A percentile compares a stretch with the other conserved stretches of the same genome.
Conservation (phyloP, 53 echinoderm and acorn worm species). For the Actinopyga echinites region DNA sequence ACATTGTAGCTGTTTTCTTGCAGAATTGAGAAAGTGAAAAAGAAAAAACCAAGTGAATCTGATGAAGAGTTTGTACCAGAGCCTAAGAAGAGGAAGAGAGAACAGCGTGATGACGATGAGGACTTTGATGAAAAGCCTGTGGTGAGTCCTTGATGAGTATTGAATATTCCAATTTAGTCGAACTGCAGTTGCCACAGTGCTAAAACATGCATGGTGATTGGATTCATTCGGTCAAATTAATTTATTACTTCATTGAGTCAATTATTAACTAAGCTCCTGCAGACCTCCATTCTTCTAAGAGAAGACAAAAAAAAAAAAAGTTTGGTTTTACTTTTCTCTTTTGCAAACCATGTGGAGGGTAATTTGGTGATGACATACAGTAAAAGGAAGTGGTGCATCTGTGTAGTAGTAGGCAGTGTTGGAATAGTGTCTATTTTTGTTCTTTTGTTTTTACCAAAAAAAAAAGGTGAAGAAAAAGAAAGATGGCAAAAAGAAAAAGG, state of each 20-base stretch:
- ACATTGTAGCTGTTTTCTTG: not conserved
- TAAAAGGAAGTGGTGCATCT: not conserved
- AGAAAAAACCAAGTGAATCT: conserved; percentile 40
- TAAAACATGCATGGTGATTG: no score
- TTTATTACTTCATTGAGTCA: no score
- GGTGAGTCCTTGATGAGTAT: conserved; percentile 39
- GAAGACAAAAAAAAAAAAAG: not conserved
- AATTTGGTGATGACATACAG: not conserved
- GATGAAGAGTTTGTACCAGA: conserved; percentile 54
- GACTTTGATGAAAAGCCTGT: conserved; percentile 74
- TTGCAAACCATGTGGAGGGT: not conserved
- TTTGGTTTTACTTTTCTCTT: not conserved
- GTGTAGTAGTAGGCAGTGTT: not conserved
- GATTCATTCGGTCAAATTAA: no score
- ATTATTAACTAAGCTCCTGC: no score
- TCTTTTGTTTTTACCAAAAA: not conserved
- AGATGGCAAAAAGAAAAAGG: conserved; percentile 48
- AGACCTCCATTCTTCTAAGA: no score
- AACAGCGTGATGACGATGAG: conserved; percentile 42
- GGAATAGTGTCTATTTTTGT: not conserved
- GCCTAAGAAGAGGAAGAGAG: not conserved
- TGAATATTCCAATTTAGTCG: no score
- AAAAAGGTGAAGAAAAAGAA: conserved; percentile 56
- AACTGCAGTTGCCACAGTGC: no score
- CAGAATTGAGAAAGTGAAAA: conserved; percentile 40